phyloP scores from a whole-genome alignment of 2,113 vertebrate species.

The Peucedramus taeniatus region DNA sequence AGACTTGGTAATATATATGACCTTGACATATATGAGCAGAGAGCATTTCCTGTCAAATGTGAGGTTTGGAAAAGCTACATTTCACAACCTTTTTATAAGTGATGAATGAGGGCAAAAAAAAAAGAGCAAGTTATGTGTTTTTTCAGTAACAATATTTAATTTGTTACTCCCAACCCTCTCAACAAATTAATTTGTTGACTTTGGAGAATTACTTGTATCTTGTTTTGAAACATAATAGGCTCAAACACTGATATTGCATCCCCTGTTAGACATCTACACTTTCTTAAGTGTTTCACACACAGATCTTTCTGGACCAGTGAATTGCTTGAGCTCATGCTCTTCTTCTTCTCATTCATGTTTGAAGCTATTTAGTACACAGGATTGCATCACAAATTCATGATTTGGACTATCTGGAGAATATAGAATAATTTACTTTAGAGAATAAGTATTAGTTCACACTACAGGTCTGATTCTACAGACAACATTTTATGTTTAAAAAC shows the following conservation, averaged over 20 bases:
- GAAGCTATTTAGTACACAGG: not conserved
- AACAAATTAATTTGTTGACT: not conserved
- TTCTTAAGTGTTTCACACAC: not conserved
- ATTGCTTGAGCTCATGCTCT: not conserved
- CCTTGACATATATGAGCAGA: not conserved
- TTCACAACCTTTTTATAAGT: not conserved
- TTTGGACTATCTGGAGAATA: not conserved
- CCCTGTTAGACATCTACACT: not conserved
- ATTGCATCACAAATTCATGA: not conserved
- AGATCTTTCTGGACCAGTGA: not conserved
- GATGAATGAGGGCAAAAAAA: not conserved
- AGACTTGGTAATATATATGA: not conserved
- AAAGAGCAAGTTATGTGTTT: not conserved
- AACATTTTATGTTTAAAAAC: not conserved
- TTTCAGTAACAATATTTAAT: not conserved
- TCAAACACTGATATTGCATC: not conserved
- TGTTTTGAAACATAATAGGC: not conserved
- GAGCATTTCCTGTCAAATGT: not conserved
- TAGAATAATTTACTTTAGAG: not conserved
- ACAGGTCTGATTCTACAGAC: not conserved
- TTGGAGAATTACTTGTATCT: not conserved
- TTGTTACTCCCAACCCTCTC: not conserved
- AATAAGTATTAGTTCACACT: not conserved
- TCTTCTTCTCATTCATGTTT: not conserved
- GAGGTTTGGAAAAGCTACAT: not conserved